phyloP scores from a whole-genome alignment of 2,797 vertebrate species.

The Varecia variegata region DNA sequence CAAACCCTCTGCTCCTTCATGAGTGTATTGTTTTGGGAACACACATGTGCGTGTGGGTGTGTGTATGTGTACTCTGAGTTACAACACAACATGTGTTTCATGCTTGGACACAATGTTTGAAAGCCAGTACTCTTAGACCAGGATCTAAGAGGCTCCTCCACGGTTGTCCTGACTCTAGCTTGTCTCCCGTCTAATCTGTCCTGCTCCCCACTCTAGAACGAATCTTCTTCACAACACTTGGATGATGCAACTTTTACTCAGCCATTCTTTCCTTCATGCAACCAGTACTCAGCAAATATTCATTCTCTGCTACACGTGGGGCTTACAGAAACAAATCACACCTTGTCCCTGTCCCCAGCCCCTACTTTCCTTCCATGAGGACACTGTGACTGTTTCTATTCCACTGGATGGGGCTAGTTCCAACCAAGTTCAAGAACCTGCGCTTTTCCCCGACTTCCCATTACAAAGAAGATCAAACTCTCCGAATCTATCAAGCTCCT shows the following conservation, averaged over 20 bases:
- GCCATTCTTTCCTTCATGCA: neutral
- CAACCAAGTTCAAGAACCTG: neutral
- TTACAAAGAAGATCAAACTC: neutral
- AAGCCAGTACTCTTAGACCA: neutral
- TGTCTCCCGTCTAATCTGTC: neutral
- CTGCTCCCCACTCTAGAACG: neutral
- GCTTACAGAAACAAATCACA: neutral
- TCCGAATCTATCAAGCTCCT: neutral
- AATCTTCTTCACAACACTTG: neutral
- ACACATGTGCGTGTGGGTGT: neutral
- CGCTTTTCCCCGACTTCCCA: neutral
- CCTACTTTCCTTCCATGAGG: neutral
- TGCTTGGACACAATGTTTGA: neutral
- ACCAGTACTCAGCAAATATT: neutral
- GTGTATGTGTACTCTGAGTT: neutral
- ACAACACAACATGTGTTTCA: neutral
- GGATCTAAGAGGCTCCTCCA: neutral
- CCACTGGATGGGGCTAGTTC: accelerated
- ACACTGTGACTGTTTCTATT: accelerated
- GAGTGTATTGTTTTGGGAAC: neutral
- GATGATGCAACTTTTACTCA: neutral
- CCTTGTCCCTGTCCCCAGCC: neutral
- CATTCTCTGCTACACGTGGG: neutral
- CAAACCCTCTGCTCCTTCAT: neutral
- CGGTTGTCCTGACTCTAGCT: too few relatives aligned